phyloP scores from a whole-genome alignment of 1,140 invertebrate species.

The Scaptomyza montana region DNA sequence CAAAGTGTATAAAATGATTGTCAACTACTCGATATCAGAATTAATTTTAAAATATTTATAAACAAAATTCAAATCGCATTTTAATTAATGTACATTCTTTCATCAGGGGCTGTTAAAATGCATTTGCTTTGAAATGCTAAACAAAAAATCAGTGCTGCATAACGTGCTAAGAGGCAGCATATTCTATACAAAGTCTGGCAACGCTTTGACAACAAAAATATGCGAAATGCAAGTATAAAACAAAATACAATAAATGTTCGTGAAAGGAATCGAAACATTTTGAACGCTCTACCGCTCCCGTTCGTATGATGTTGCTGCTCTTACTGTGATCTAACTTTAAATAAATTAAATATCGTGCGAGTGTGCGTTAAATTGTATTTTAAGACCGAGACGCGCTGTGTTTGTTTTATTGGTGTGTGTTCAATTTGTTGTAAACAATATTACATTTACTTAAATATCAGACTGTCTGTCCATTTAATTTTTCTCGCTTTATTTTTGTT shows the following conservation, averaged over 20 bases:
- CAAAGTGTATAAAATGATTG: too few relatives aligned
- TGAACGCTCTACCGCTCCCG: conserved; percentile 47
- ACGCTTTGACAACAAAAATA: conserved; percentile 50
- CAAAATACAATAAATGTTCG: conserved; percentile 53
- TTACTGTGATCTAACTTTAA: conserved; percentile 49
- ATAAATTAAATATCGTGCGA: conserved; percentile 40
- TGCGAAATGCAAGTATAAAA: conserved; percentile 54
- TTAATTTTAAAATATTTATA: too few relatives aligned
- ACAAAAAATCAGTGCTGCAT: conserved; percentile 29
- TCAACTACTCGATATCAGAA: too few relatives aligned
- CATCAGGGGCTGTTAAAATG: background rate
- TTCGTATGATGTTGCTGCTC: conserved; percentile 42
- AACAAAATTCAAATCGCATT: too few relatives aligned
- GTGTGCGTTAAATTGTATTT: conserved; percentile 50
- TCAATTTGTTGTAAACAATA: conserved; percentile 43
- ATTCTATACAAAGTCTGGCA: conserved; percentile 23
- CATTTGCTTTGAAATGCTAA: too few relatives aligned
- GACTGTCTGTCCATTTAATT: background rate
- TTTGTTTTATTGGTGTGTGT: conserved; percentile 43
- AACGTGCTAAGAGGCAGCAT: conserved; percentile 1
- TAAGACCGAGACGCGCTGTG: conserved; percentile 37
- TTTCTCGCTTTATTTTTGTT: conserved; percentile 21
- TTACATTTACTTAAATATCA: conserved; percentile 6
- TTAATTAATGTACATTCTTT: too few relatives aligned
- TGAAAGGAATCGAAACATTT: conserved; percentile 54